Conservation (phyloP, 2,797 vertebrate species). For the Steatocranus sp. region DNA sequence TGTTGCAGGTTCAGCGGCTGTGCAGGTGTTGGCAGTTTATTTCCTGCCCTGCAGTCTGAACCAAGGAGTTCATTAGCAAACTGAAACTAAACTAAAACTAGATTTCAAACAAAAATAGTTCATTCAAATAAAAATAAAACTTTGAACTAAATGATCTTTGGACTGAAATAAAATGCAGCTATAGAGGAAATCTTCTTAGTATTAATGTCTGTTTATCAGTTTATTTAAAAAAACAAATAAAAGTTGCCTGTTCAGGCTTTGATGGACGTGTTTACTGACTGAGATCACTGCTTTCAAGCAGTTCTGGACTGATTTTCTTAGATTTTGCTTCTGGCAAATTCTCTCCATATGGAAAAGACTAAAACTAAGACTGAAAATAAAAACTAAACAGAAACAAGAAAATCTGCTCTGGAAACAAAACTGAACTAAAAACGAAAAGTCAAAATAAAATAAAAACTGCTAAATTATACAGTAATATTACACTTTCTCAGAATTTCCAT, state of each 20-base stretch:
- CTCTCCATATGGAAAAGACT: background rate
- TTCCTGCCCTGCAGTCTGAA: background rate
- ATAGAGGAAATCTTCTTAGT: background rate
- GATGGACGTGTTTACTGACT: background rate
- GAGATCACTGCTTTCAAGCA: background rate
- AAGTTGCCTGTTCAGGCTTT: background rate
- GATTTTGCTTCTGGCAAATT: background rate
- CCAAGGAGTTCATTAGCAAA: background rate
- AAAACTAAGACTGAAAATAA: background rate
- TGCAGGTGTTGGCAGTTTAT: background rate
- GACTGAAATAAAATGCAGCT: background rate
- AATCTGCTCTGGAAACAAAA: background rate
- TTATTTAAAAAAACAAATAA: background rate
- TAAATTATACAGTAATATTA: background rate
- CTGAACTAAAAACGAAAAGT: background rate
- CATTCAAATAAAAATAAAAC: background rate
- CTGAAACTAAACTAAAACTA: background rate
- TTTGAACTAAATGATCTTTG: background rate
- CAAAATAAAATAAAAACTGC: background rate
- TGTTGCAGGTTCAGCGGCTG: background rate
- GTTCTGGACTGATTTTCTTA: background rate
- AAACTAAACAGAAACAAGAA: background rate
- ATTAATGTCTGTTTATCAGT: background rate
- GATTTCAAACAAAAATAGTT: background rate
- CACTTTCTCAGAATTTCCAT: background rate